These are phyloP conservation scores for Hypena proboscidalis DNA, from an alignment of 2,888 invertebrate species.

Conservation along the genomic window DNA sequence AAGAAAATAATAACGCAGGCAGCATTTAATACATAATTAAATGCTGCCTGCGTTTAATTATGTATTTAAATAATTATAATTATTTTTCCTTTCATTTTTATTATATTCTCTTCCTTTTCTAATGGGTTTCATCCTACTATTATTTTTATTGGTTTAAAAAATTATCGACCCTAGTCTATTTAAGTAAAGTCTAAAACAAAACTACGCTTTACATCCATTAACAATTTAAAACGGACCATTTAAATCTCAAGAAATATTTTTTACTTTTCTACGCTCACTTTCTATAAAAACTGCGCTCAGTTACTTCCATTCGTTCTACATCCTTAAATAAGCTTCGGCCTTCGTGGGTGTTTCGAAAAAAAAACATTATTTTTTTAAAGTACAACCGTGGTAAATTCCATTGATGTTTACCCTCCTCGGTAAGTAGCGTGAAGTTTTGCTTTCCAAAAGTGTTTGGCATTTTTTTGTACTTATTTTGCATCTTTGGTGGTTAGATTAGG, in stretches of 20 bases:
- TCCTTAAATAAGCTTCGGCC: conserved; percentile 13
- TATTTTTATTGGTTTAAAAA: too few species aligned
- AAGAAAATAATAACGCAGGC: too few species aligned
- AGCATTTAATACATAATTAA: too few species aligned
- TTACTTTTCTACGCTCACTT: conserved; percentile 12
- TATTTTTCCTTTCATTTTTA: too few species aligned
- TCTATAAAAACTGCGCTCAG: conserved; percentile 20
- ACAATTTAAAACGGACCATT: background rate
- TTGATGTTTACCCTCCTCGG: conserved; percentile 19
- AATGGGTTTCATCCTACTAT: too few species aligned
- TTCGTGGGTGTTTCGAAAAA: conserved; percentile 34
- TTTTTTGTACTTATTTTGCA: too few species aligned
- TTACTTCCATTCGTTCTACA: conserved; percentile 27
- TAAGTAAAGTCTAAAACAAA: too few species aligned
- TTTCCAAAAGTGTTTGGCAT: background rate
- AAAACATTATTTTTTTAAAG: conserved; percentile 23
- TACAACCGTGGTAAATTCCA: conserved; percentile 44
- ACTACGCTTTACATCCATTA: background rate
- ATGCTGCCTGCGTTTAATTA: too few species aligned
- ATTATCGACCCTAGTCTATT: too few species aligned
- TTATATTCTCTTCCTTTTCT: too few species aligned
- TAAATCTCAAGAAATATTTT: background rate
- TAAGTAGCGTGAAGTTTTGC: conserved; percentile 26
- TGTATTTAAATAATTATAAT: too few species aligned
- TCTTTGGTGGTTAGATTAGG: background rate